A percentile compares a stretch with the other conserved stretches of the same genome.
These are phyloP conservation scores for Phoenoteleia sp. DNA, from an alignment of 2,888 invertebrate genomes.

Conservation along the genomic window DNA sequence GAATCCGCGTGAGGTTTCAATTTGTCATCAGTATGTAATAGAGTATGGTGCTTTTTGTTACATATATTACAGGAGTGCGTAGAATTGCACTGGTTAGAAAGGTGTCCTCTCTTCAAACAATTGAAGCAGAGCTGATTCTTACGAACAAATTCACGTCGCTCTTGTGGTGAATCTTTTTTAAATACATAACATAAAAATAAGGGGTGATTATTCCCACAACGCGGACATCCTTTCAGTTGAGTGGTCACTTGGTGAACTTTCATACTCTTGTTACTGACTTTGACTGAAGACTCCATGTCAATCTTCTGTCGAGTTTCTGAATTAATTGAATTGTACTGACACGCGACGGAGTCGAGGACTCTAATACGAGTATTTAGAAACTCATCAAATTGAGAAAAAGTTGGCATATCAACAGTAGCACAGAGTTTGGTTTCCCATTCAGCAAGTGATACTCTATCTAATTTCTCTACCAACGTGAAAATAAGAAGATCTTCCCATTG, in stretches of 20 bases:
- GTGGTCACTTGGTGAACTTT: background rate
- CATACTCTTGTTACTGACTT: background rate
- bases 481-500: background rate
- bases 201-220: background rate
- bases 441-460: background rate
- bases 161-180: background rate
- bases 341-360: background rate
- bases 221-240: background rate
- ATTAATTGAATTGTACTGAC: background rate
- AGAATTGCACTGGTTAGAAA: background rate
- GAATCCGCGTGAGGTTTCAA: background rate
- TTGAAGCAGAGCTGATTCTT: background rate
- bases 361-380: conserved; percentile 13
- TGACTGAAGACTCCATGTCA: background rate
- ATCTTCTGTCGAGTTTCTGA: background rate
- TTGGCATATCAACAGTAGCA: background rate
- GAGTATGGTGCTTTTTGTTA: background rate
- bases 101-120: conserved; percentile 2
- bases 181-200: background rate
- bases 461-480: background rate
- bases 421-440: conserved; percentile 10
- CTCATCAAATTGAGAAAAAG: background rate
- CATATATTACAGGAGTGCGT: background rate
- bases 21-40: background rate
- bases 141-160: background rate